Conservation (phyloP, 1,140 invertebrate genomes). For the Ceratina calcarata region DNA sequence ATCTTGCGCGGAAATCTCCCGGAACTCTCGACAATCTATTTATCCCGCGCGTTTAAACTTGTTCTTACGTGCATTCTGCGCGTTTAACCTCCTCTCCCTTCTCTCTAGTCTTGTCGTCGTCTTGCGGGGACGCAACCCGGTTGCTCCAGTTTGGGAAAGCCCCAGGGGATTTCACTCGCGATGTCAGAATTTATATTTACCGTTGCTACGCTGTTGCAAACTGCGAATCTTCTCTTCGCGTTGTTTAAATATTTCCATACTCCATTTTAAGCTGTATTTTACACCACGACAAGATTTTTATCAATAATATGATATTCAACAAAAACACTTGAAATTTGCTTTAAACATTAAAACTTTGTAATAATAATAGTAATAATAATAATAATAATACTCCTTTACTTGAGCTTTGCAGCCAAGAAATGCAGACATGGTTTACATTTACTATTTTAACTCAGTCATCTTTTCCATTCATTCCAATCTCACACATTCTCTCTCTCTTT, state of each 20-base stretch:
- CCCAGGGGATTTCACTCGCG: not conserved
- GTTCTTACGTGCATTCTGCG: slow-evolving; percentile 5
- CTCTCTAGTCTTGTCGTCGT: not conserved
- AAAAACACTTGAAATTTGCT: no score
- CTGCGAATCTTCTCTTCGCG: not conserved
- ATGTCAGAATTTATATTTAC: not conserved
- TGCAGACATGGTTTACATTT: no score
- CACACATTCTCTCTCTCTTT: no score
- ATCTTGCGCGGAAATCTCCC: slow-evolving; percentile 32
- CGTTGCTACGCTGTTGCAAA: not conserved
- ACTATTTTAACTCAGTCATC: no score
- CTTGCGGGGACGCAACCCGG: not conserved
- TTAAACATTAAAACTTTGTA: no score
- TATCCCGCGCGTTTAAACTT: slow-evolving; percentile 45
- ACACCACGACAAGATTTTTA: no score
- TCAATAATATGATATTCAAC: no score
- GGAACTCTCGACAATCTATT: slow-evolving; percentile 33
- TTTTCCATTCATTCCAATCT: no score
- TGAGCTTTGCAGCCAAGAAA: no score
- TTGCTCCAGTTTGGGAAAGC: not conserved
- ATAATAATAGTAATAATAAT: no score
- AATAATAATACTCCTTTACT: no score
- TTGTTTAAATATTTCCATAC: not conserved
- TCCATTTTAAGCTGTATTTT: no score
- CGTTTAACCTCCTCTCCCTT: not conserved